Percentiles rank a stretch among this genome's conserved stretches.
Evolutionary conservation across 2,797 vertebrate species (phyloP).

Genomic region (Chelon auratus): DNA sequence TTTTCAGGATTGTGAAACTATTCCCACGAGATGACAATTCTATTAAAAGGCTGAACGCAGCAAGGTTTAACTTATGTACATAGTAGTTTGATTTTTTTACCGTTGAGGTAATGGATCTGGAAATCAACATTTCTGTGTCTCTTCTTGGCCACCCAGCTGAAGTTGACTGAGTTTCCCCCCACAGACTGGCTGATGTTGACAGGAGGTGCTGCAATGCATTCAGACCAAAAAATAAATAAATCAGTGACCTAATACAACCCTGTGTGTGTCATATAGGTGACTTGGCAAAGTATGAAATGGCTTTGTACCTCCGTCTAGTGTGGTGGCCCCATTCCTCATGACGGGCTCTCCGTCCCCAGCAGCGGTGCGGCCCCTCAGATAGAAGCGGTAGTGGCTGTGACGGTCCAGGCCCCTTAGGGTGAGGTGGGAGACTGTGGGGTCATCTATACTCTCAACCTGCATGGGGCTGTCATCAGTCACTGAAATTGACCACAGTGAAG

Average conservation of each 20-base stretch:
- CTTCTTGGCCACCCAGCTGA: conserved; percentile 87
- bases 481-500: conserved; percentile 68
- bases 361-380: conserved; percentile 84
- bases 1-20: conserved; percentile 11
- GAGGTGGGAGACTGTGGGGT: conserved; percentile 67
- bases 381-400: conserved; percentile 87
- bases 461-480: conserved; percentile 76
- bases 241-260: background rate
- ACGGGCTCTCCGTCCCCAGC: conserved; percentile 84
- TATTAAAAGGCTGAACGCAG: conserved; percentile 1
- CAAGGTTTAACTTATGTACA: background rate
- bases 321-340: conserved; percentile 85
- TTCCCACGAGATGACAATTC: background rate
- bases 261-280: background rate
- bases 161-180: conserved; percentile 84
- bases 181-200: conserved; percentile 78
- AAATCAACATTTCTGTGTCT: conserved; percentile 87
- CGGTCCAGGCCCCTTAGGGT: conserved; percentile 84
- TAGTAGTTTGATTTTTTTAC: conserved; percentile 59
- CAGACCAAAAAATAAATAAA: conserved; percentile 33
- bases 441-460: conserved; percentile 73
- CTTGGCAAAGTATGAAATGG: background rate
- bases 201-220: conserved; percentile 76
- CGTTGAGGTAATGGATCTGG: conserved; percentile 82
- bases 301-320: conserved; percentile 85